Base-by-base conservation (phyloP, 2,888 invertebrate genomes). In the Blastobasis lacticolella region DNA sequence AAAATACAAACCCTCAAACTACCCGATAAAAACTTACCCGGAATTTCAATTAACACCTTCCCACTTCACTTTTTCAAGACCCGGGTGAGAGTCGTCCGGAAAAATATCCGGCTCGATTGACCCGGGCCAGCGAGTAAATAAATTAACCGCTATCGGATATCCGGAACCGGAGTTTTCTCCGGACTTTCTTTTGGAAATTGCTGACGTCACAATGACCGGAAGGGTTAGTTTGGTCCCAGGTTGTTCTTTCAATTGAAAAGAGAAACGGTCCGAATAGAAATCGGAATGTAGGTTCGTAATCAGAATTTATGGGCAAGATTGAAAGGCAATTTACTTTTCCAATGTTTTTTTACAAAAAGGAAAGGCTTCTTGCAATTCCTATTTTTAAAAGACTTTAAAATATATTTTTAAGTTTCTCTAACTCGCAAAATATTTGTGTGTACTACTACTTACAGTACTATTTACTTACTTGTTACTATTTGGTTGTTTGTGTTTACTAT, bases 141-240 rank as follows among this genome's bases (percentile, higher is more conserved):
- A 81, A 83, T 82, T 83, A 80, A 78, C 78, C 72, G 68, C 71
- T 69, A 75, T 77, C 75, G 76, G 75, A 81, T 79, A 78, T 79
- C 77, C 78, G 73, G 42, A 10, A 5, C 9, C 42, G 42, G 4
- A 42, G 42, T 42, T 74, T 65, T 58, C 54, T 54, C 60, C 64
- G 60, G 52, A 58, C 59, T 23, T 60, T 42, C 48, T 47, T 50
- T 53, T 42, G 40, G 36, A 48, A 45, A 46, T 38, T 23, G 50
- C 50, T 50, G 50, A 46, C 50, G 6, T 8, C 38, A 38, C 51
- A 42, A 37, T 36, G 10, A 23, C 41, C 37, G 36, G 42, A 9
- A 48, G 38, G 36, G 49, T n/a, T 43, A 43, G 9, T 7, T n/a
- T 7, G 44, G 5, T 45, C 7, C 44, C 5, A 10, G 41, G 7